A percentile compares a stretch with the other conserved stretches of the same genome.
Evolutionary conservation across 2,888 invertebrate genomes (phyloP).

Genomic region (Xanthorhoe designata): DNA sequence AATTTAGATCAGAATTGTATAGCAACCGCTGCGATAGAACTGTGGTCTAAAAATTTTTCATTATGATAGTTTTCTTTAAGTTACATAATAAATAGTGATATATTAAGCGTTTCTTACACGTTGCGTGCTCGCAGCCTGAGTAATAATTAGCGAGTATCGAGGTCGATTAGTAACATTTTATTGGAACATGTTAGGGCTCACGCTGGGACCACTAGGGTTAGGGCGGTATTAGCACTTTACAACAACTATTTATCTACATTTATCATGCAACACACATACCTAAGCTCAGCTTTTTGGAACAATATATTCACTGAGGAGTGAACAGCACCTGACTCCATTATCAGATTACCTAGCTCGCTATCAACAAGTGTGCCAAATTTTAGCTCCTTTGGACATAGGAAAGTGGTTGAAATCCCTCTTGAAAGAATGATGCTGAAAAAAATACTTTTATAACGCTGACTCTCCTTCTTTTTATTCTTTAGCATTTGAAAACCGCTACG

Average conservation of each 20-base stretch:
- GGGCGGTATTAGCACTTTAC: not conserved
- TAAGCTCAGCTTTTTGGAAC: too few relatives aligned
- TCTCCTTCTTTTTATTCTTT: too few relatives aligned
- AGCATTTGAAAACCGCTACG: too few relatives aligned
- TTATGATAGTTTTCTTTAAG: constrained; percentile 1
- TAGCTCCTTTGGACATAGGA: too few relatives aligned
- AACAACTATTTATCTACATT: not conserved
- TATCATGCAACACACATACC: not conserved
- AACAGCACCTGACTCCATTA: too few relatives aligned
- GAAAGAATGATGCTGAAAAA: too few relatives aligned
- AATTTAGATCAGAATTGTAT: not conserved
- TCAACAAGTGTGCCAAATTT: too few relatives aligned
- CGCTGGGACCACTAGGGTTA: constrained; percentile 1
- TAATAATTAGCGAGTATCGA: constrained; percentile 9
- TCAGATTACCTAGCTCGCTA: too few relatives aligned
- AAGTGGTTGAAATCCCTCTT: too few relatives aligned
- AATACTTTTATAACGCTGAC: too few relatives aligned
- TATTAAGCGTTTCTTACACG: constrained; percentile 4
- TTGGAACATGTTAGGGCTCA: not conserved
- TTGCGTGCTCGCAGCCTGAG: constrained; percentile 13
- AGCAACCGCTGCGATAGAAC: not conserved
- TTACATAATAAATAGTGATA: not conserved
- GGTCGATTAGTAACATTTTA: constrained; percentile 15
- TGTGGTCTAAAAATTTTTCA: not conserved
- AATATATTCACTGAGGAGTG: too few relatives aligned